Evolutionary conservation across 2,797 vertebrate species (phyloP).

Genomic region (Diglossa cyanea): DNA sequence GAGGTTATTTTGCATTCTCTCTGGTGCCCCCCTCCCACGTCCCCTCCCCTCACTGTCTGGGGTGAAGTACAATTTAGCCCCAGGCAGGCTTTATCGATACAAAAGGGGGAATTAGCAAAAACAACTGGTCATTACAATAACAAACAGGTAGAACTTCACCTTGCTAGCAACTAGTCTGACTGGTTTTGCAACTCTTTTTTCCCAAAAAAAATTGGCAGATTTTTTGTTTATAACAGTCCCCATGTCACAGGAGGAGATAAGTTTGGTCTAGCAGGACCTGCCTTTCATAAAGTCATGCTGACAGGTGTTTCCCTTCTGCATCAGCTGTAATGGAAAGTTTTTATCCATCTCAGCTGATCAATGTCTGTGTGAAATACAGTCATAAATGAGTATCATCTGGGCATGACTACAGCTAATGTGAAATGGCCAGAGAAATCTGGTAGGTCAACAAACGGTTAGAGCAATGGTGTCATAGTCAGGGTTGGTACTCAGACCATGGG

Average conservation of each 20-base stretch:
- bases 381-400: neutral
- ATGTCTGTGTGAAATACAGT: neutral
- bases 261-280: neutral
- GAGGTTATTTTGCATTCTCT: too few species aligned
- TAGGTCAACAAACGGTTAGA: neutral
- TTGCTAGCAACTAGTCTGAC: too few species aligned
- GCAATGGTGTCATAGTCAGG: too few species aligned
- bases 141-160: too few species aligned
- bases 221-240: neutral
- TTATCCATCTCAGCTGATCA: neutral
- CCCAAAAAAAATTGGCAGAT: too few species aligned
- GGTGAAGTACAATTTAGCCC: too few species aligned
- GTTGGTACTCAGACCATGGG: neutral
- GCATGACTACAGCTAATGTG: neutral
- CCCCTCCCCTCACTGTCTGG: too few species aligned
- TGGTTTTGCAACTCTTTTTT: too few species aligned
- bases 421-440: neutral
- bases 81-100: too few species aligned
- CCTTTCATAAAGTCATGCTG: neutral
- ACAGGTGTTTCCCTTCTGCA: neutral
- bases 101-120: too few species aligned
- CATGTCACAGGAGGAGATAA: neutral
- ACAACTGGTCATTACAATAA: too few species aligned
- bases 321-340: neutral
- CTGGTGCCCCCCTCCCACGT: too few species aligned